Evolutionary conservation across 2,113 vertebrate genomes (phyloP), one percentile per base, ranked within the genome.

Genomic region (Motacilla tschutschensis): DNA sequence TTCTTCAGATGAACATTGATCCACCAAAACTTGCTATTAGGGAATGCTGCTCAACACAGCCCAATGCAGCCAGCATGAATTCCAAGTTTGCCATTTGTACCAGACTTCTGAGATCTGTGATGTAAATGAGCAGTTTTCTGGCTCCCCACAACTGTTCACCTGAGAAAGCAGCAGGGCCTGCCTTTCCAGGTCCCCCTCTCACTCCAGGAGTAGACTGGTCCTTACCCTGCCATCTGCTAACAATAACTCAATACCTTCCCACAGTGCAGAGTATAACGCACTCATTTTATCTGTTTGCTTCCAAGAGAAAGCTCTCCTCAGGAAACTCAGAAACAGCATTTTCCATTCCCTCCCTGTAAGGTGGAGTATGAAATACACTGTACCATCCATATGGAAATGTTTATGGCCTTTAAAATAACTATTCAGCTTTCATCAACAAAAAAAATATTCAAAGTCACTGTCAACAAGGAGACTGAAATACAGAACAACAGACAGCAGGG

Each of bases 371-470:
- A 57, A 48, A 78, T 72, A 51, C 19, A 43, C 17, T 35, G 21
- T 51, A 73, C 12, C 28, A 53, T 18, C 36, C 14, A 40, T 21
- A 59, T 7, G 28, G n/a, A 90, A 79, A 33, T 26, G 19, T 13
- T 79, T 36, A 77, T 36, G 77, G 31, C 22, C 38, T 54, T 72
- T 50, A 71, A 91, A 93, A 29, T 31, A 79, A 60, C n/a, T 78
- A 50, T 29, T 54, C 31, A 55, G 43, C 31, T 81, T 51, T 85
- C 66, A 92, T 47, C 63, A 81, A 50, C 36, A 85, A 67, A 31
- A 14, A 59, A 79, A 33, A 33, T 33, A 78, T 14, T n/a, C 63
- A 10, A 85, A 72, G 35, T 64, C 36, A 58, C 35, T 48, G 14
- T 63, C 41, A 89, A 69, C 9, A 46, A 74, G 41, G 54, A 86